These are phyloP conservation scores for Oscheius sp. DNA, from an alignment of 2,888 invertebrate genomes.

Conservation along the genomic window DNA sequence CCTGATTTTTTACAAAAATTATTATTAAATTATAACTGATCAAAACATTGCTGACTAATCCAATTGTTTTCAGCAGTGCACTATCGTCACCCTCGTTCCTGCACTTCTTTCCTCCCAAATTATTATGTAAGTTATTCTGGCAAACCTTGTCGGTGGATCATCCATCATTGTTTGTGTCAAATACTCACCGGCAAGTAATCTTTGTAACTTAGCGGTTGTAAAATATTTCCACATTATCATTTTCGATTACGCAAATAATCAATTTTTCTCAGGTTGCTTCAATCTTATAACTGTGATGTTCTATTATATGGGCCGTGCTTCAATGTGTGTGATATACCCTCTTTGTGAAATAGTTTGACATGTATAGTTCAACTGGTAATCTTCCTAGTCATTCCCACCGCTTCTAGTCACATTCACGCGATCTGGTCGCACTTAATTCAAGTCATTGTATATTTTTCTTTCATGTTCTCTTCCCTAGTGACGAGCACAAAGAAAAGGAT, in stretches of 20 bases:
- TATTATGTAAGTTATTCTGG: not conserved
- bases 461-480: not conserved
- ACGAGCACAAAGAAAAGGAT: not conserved
- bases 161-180: not conserved
- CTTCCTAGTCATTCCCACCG: not conserved
- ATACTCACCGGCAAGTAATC: not conserved
- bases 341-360: too few species aligned
- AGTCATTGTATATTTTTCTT: not conserved
- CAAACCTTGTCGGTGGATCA: not conserved
- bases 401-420: not conserved
- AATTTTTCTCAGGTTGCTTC: slow-evolving; percentile 4
- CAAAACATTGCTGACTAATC: not conserved
- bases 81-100: too few species aligned
- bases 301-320: slow-evolving; percentile 19
- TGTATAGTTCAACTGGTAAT: too few species aligned
- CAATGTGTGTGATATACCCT: too few species aligned
- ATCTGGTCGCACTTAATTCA: not conserved
- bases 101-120: too few species aligned
- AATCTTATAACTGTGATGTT: slow-evolving; percentile 14
- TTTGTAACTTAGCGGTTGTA: not conserved
- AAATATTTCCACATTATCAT: not conserved
- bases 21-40: not conserved
- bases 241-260: not conserved
- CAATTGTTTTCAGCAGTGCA: not conserved
- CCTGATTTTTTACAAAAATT: not conserved